A percentile compares a stretch with the other conserved stretches of the same genome.
Evolutionary conservation across 2,797 vertebrate genomes (phyloP).

Genomic region (Cynodonichthys magdalenae): DNA sequence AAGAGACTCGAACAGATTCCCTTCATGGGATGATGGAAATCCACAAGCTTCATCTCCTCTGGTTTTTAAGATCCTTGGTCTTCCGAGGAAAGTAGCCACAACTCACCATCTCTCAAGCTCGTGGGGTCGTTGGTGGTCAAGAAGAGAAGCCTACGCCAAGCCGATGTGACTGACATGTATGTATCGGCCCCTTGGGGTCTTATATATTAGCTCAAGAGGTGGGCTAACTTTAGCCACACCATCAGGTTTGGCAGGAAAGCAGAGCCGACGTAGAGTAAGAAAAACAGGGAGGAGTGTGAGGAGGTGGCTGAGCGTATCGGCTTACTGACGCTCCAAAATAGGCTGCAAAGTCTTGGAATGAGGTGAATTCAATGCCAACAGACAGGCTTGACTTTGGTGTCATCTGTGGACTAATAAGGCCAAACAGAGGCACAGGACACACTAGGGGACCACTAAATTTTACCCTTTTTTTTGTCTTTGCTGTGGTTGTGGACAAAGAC

Average conservation of each 20-base stretch:
- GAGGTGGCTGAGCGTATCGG: conserved; percentile 59
- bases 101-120: conserved; percentile 85
- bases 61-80: conserved; percentile 10
- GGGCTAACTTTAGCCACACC: conserved; percentile 89
- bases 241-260: conserved; percentile 87
- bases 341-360: conserved; percentile 80
- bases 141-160: conserved; percentile 81
- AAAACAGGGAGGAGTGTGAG: conserved; percentile 74
- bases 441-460: conserved; percentile 29
- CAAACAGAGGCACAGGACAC: conserved; percentile 43
- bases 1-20: conserved; percentile 10
- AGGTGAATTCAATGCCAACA: conserved; percentile 81
- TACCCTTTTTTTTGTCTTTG: conserved; percentile 27
- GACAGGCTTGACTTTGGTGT: conserved; percentile 67
- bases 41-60: conserved; percentile 51
- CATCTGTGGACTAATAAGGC: conserved; percentile 80
- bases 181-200: conserved; percentile 71
- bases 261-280: conserved; percentile 73
- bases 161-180: conserved; percentile 83
- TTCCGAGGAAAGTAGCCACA: conserved; percentile 39
- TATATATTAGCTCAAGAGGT: conserved; percentile 83
- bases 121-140: conserved; percentile 78
- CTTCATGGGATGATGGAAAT: conserved; percentile 44
- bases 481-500: conserved; percentile 12
- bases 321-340: conserved; percentile 80